Conservation (phyloP, 2,888 invertebrate species). For the Tridacna crocea region DNA sequence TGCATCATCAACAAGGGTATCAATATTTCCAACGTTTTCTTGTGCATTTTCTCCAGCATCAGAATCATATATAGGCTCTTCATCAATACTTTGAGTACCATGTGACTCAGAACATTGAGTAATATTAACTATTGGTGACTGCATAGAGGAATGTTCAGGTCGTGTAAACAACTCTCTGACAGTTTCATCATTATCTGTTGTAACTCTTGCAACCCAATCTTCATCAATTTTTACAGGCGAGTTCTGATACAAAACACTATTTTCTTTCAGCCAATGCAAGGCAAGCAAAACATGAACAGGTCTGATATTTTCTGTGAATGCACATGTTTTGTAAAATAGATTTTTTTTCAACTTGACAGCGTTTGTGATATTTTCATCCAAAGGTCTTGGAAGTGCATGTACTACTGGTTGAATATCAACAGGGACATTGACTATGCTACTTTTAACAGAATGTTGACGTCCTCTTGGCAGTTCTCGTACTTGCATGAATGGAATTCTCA, state of each 20-base stretch:
- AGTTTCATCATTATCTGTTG: neutral
- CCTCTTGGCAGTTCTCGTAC: constrained; percentile 40
- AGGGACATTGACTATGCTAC: constrained; percentile 59
- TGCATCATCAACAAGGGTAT: neutral
- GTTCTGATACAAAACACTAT: constrained; percentile 47
- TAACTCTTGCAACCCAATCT: constrained; percentile 22
- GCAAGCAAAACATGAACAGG: constrained; percentile 39
- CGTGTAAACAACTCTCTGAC: neutral
- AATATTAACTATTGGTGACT: no score
- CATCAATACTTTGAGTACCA: neutral
- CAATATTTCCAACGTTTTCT: no score
- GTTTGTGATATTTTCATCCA: constrained; percentile 45
- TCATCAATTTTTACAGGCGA: constrained; percentile 39
- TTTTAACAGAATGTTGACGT: constrained; percentile 6
- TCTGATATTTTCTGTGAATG: constrained; percentile 46
- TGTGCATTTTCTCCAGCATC: constrained; percentile 2
- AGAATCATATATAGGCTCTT: constrained; percentile 1
- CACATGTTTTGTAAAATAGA: constrained; percentile 31
- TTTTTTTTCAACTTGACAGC: constrained; percentile 42
- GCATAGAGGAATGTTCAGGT: no score
- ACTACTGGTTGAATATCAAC: constrained; percentile 53
- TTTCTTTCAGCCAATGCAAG: constrained; percentile 36
- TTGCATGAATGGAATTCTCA: constrained; percentile 36
- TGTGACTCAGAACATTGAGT: no score
- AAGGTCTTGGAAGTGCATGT: constrained; percentile 4